These are phyloP conservation scores for Octodonta nipae DNA, from an alignment of 2,888 invertebrate species.

Conservation along the genomic window DNA sequence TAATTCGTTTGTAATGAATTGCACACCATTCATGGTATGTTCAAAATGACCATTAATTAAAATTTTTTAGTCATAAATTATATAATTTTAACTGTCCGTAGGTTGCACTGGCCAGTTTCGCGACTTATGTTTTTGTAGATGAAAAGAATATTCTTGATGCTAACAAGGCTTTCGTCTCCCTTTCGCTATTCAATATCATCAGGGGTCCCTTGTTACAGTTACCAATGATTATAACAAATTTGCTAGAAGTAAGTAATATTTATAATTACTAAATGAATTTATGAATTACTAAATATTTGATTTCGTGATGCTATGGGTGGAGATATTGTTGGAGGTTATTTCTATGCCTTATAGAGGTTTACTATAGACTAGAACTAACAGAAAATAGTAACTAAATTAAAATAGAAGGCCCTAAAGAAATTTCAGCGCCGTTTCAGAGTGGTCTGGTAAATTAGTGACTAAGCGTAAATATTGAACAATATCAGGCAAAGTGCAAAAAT, in stretches of 20 bases:
- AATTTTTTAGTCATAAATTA: slow-evolving; percentile 1
- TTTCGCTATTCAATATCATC: slow-evolving; percentile 94
- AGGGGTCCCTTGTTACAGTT: slow-evolving; percentile 91
- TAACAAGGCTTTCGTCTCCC: slow-evolving; percentile 85
- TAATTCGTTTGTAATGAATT: slow-evolving; percentile 47
- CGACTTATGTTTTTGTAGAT: slow-evolving; percentile 75
- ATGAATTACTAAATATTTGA: not conserved
- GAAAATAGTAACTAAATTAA: no score
- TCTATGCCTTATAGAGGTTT: no score
- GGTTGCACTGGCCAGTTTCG: slow-evolving; percentile 80
- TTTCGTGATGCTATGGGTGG: not conserved
- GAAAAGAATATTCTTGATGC: slow-evolving; percentile 74
- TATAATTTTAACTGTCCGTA: slow-evolving; percentile 28
- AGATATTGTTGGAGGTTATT: not conserved
- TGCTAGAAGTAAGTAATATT: slow-evolving; percentile 75
- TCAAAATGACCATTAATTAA: slow-evolving; percentile 16
- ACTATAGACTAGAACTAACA: no score
- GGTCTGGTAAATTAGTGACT: no score
- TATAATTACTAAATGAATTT: slow-evolving; percentile 18
- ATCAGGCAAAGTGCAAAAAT: no score
- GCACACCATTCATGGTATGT: slow-evolving; percentile 47
- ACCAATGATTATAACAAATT: slow-evolving; percentile 86
- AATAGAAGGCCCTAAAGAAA: no score
- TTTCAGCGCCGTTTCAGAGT: no score
- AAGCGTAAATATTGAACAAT: no score